Conservation (phyloP, 2,797 vertebrate genomes). For the Danio choprae region DNA sequence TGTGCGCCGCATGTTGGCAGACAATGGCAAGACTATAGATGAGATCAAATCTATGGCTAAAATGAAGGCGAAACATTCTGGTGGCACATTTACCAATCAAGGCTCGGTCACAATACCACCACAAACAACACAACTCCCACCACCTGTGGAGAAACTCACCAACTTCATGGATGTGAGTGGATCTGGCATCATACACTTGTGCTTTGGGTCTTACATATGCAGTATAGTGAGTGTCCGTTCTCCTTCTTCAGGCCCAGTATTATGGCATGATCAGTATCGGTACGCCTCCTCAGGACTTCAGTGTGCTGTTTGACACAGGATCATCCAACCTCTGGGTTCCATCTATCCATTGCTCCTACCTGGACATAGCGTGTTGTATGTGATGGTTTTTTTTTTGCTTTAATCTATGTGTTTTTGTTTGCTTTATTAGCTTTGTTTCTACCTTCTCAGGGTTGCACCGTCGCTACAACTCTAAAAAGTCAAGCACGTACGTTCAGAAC, state of each 20-base stretch:
- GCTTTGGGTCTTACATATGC: background rate
- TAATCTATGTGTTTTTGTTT: background rate
- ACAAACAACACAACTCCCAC: background rate
- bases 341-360: conserved; percentile 79
- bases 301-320: conserved; percentile 84
- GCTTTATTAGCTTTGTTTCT: background rate
- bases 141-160: conserved; percentile 80
- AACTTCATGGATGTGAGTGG: conserved; percentile 87
- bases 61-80: background rate
- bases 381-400: conserved; percentile 7
- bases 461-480: conserved; percentile 82
- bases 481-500: conserved; percentile 82
- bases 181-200: background rate
- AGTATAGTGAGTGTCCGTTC: background rate
- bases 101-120: background rate
- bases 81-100: no score
- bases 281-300: conserved; percentile 79
- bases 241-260: conserved; percentile 75
- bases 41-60: conserved; percentile 66
- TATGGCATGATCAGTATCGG: conserved; percentile 79
- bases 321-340: conserved; percentile 87
- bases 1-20: conserved; percentile 70
- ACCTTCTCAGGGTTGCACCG: conserved; percentile 82
- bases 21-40: conserved; percentile 71
- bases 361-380: conserved; percentile 82